Conservation (phyloP, 2,888 invertebrate genomes). For the Metellina segmentata region DNA sequence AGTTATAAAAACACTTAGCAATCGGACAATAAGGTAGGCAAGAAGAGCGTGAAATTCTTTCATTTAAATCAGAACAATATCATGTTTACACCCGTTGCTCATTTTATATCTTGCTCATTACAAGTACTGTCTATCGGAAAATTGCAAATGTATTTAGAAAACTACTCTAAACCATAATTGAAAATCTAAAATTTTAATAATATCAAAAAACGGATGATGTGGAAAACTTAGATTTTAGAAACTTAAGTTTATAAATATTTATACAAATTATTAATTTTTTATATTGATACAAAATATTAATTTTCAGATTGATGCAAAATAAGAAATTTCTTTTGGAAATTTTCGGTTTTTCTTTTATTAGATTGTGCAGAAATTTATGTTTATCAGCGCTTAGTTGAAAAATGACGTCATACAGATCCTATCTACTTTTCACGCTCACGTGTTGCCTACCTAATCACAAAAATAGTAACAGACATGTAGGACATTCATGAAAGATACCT, state of each 20-base stretch:
- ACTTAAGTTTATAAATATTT: neutral
- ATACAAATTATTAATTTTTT: neutral
- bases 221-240: neutral
- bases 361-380: no score
- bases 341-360: no score
- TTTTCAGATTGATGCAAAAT: neutral
- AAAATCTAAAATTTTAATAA: no score
- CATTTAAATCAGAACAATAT: neutral
- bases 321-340: neutral
- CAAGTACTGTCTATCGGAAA: no score
- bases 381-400: no score
- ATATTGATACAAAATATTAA: neutral
- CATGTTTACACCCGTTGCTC: no score
- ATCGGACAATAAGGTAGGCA: slow-evolving; percentile 21
- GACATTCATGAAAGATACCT: neutral
- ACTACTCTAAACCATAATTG: no score
- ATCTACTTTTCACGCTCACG: neutral
- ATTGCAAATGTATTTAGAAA: no score
- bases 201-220: no score
- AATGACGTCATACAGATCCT: no score
- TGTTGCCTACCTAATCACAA: slow-evolving; percentile 5
- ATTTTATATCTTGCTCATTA: no score
- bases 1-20: slow-evolving; percentile 21
- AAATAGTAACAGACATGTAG: neutral
- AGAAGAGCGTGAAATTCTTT: neutral